A percentile compares a stretch with the other conserved stretches of the same genome.
These are phyloP conservation scores for Drymodes brunneopygia DNA, from an alignment of 2,113 vertebrate genomes.

Conservation along the genomic window DNA sequence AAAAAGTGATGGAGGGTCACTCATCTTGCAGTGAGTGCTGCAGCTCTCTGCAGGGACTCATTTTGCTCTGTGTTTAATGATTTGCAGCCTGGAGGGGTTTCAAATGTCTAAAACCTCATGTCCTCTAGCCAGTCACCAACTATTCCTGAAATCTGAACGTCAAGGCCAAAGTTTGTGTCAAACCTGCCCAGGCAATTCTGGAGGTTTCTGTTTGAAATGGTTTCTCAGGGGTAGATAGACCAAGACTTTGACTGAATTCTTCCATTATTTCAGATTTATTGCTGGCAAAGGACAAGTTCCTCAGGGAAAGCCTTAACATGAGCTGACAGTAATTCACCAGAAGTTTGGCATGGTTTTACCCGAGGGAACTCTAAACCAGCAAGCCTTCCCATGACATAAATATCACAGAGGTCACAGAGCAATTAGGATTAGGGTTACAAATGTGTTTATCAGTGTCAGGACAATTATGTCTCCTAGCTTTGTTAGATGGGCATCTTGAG, in stretches of 20 bases:
- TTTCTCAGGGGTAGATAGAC: neutral
- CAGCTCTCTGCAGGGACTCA: neutral
- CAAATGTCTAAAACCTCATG: neutral
- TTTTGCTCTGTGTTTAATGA: neutral
- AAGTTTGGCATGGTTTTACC: slow-evolving; percentile 9
- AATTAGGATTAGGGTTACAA: slow-evolving; percentile 43
- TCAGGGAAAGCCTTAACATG: slow-evolving; percentile 7
- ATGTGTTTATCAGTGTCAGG: slow-evolving; percentile 7
- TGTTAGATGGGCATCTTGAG: neutral
- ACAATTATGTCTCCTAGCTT: neutral
- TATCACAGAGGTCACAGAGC: slow-evolving; percentile 13
- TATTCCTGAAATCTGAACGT: neutral
- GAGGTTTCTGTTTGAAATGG: neutral
- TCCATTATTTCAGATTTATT: neutral
- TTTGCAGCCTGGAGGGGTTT: neutral
- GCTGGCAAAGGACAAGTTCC: neutral
- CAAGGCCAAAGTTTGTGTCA: neutral
- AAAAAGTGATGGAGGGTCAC: neutral
- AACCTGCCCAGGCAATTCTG: neutral
- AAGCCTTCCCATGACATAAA: neutral
- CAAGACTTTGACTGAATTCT: neutral
- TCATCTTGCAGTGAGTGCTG: neutral
- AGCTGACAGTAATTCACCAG: slow-evolving; percentile 13
- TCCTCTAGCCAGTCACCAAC: neutral
- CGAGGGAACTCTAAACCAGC: neutral